Base-by-base conservation (phyloP, 2,797 vertebrate species). In the Cheirogaleus major region DNA sequence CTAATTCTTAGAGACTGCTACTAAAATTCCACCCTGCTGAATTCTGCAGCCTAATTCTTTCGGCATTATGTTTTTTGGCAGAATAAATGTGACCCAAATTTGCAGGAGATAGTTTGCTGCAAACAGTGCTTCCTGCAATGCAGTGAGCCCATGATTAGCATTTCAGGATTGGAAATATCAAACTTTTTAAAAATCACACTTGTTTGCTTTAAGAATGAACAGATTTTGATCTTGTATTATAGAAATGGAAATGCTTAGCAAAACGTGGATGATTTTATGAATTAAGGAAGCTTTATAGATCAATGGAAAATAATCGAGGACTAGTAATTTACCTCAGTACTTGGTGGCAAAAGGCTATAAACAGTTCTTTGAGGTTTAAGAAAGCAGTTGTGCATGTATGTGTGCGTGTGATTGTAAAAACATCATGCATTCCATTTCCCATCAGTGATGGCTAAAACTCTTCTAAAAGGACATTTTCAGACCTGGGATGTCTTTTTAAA, bases 1-100 rank as follows among this genome's bases (percentile, higher is more conserved):
- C 97, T 98, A 93, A 98, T 98, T 98, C 96, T 98, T 96, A 97
- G 97, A 98, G 97, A 98, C 95, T 97, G 96, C 85, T 96, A 96
- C 94, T 97, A 97, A 98, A 98, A 98, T 98, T 98, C 98, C 97
- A 98, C 97, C 98, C 96, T 69, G 14, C 92, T 98, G 97, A 97
- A 95, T 97, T 97, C 94, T 97, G 95, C 94, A 98, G 97, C 93
- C 97, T 98, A 98, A 98, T 98, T 98, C 94, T 98, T 96, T 89
- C 50, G 88, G 98, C 95, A 70, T 91, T 96, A 83, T 96, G 96
- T 48, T 73, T 96, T 94, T 92, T 94, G 95, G 88, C 95, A 97
- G 96, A 91, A 97, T 95, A 73, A 97, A 97, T 80, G 69, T 97
- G 96, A 98, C 97, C 96, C 91, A 98, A 98, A 98, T 98, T 97